Conservation (phyloP, 2,113 vertebrate species). For the rat (Rattus norvegicus) region DNA sequence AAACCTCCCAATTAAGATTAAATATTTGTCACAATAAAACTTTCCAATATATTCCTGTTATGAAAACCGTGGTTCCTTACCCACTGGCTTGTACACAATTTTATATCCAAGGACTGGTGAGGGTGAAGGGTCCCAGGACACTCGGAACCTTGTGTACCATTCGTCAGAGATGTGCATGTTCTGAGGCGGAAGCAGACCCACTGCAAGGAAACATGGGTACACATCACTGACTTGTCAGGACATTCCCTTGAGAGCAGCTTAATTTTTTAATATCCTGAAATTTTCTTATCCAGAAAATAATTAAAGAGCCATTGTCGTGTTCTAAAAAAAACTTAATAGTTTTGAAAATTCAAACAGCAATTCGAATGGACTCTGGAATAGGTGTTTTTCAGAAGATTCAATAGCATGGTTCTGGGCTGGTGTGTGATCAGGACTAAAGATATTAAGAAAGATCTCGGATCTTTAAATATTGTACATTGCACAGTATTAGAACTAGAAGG, state of each 20-base stretch:
- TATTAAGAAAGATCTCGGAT: not conserved
- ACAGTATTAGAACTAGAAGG: not conserved
- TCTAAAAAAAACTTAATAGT: not conserved
- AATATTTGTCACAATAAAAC: not conserved
- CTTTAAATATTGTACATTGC: not conserved
- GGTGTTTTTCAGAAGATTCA: not conserved
- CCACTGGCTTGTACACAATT: constrained; percentile 93
- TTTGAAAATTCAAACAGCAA: constrained; percentile 47
- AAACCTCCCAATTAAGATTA: too few species aligned
- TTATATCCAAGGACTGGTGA: constrained; percentile 96
- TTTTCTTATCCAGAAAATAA: constrained; percentile 13
- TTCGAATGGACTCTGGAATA: not conserved
- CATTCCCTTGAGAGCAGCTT: not conserved
- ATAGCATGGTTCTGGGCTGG: not conserved
- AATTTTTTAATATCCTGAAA: not conserved
- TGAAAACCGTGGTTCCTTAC: constrained; percentile 85
- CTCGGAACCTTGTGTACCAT: constrained; percentile 98
- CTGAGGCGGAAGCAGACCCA: constrained; percentile 93
- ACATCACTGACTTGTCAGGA: not conserved
- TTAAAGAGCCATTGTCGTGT: not conserved
- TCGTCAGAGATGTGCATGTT: constrained; percentile 97
- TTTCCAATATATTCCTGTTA: not conserved
- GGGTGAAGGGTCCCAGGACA: constrained; percentile 94
- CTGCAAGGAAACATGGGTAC: constrained; percentile 84
- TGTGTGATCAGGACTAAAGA: not conserved